Conservation (phyloP, 2,113 vertebrate genomes). For the Suncus etruscus region DNA sequence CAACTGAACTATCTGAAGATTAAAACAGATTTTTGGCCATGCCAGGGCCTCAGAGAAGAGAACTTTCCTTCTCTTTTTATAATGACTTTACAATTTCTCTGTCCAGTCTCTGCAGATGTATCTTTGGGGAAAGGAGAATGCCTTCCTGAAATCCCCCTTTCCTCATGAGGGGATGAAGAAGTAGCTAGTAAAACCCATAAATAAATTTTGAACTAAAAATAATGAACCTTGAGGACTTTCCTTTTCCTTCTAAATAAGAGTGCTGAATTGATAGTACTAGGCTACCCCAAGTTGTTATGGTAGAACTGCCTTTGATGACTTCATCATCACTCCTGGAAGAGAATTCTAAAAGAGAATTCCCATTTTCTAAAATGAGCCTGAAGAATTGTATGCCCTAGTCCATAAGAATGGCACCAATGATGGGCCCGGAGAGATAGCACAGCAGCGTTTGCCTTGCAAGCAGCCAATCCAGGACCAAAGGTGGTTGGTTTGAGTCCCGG, state of each 20-base stretch:
- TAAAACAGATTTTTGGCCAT: neutral
- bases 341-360: conserved; percentile 1
- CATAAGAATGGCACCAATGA: no score
- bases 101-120: neutral
- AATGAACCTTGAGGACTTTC: neutral
- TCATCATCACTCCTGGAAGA: neutral
- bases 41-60: neutral
- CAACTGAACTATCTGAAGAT: conserved; percentile 13
- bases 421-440: no score
- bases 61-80: neutral
- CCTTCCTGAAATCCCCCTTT: neutral
- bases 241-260: neutral
- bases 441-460: no score
- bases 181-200: neutral
- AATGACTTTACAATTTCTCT: conserved; percentile 6
- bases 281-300: neutral
- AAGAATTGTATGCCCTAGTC: neutral
- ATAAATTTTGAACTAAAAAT: no score
- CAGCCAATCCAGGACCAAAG: no score
- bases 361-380: neutral
- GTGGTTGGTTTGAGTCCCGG: no score
- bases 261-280: neutral
- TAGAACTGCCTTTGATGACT: neutral
- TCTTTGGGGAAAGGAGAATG: neutral
- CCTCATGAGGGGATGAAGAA: neutral